These are phyloP conservation scores for Pegoplata infirma DNA, from an alignment of 2,888 invertebrate genomes.

Conservation along the genomic window DNA sequence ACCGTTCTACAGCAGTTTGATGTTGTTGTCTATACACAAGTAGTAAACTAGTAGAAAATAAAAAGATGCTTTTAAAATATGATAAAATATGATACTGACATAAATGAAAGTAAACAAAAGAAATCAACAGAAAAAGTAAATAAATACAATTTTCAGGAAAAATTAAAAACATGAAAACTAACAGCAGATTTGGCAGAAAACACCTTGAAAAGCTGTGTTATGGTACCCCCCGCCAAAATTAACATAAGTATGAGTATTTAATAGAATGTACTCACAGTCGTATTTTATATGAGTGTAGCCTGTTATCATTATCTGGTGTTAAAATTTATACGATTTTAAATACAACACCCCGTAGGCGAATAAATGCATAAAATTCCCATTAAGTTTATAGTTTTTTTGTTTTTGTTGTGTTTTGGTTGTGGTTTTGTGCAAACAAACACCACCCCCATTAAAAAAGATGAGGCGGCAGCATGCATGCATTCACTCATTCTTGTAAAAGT, in stretches of 20 bases:
- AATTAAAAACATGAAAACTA: constrained; percentile 5
- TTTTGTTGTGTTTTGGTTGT: not conserved
- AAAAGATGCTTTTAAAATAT: constrained; percentile 13
- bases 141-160: constrained; percentile 8
- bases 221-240: not conserved
- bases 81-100: constrained; percentile 50
- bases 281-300: too few relatives aligned
- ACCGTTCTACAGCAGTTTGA: not conserved
- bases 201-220: constrained; percentile 27
- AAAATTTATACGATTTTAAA: constrained; percentile 56
- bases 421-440: constrained; percentile 41
- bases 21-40: too few relatives aligned
- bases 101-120: constrained; percentile 57
- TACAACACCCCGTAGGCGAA: constrained; percentile 49
- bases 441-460: constrained; percentile 42
- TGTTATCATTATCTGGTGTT: constrained; percentile 54
- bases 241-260: not conserved
- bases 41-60: constrained; percentile 20
- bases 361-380: constrained; percentile 56
- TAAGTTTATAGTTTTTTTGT: constrained; percentile 53
- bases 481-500: constrained; percentile 24
- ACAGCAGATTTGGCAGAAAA: constrained; percentile 28
- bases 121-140: constrained; percentile 14
- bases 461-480: constrained; percentile 1
- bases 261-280: too few relatives aligned